Conservation (phyloP, 2,113 vertebrate genomes). For the Setophaga kirtlandii region DNA sequence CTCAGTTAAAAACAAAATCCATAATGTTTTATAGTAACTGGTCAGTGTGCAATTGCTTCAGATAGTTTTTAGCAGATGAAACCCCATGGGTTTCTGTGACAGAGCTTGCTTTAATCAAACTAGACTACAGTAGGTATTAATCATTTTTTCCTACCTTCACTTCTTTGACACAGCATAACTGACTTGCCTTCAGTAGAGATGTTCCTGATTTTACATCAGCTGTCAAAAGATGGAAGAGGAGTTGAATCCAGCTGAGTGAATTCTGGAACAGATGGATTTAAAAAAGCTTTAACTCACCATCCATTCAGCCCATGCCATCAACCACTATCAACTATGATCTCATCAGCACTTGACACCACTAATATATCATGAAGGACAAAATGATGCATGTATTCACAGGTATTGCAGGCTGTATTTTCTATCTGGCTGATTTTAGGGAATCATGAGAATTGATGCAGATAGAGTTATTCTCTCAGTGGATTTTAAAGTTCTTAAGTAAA, state of each 20-base stretch:
- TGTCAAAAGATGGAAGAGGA: neutral
- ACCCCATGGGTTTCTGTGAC: neutral
- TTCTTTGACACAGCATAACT: neutral
- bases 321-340: neutral
- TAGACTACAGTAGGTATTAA: neutral
- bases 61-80: neutral
- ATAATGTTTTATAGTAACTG: neutral
- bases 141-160: neutral
- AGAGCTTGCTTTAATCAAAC: neutral
- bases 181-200: neutral
- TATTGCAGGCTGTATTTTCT: neutral
- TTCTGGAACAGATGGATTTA: slow-evolving; percentile 30
- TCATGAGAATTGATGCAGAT: neutral
- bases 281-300: slow-evolving; percentile 2
- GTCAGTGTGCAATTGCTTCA: neutral
- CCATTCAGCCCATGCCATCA: neutral
- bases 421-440: neutral
- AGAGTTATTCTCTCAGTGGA: neutral
- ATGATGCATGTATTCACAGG: neutral
- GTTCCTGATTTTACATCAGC: neutral
- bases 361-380: neutral
- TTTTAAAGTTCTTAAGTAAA: neutral
- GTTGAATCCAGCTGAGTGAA: neutral
- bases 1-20: neutral
- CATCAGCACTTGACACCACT: neutral